Evolutionary conservation across 1,140 invertebrate species (phyloP).

Genomic region (Cotesia vestalis): DNA sequence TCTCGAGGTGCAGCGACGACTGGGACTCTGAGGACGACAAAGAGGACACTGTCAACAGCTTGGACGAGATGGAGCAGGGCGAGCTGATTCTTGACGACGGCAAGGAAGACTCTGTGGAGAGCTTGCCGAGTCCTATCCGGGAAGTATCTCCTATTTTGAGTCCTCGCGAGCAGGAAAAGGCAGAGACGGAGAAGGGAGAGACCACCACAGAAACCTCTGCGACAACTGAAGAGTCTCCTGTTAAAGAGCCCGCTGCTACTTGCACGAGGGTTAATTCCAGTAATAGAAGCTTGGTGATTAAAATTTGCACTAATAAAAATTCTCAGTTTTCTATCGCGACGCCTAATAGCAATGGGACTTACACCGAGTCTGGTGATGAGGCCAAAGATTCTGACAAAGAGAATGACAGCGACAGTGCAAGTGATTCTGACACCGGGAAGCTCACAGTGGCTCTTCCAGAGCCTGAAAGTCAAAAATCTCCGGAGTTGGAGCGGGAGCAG

Average conservation of each 20-base stretch:
- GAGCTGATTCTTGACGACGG: conserved; percentile 26
- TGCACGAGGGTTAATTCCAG: conserved; percentile 49
- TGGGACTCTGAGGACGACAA: conserved; percentile 16
- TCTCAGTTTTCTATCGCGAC: conserved; percentile 57
- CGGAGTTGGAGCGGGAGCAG: conserved; percentile 30
- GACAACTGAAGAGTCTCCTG: conserved; percentile 1
- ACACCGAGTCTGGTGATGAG: conserved; percentile 34
- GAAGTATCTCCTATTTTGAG: neutral
- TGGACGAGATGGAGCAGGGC: conserved; percentile 9
- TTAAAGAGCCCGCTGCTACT: conserved; percentile 46
- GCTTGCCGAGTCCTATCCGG: conserved; percentile 4
- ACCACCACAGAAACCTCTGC: neutral
- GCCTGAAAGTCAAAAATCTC: conserved; percentile 30
- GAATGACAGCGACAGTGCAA: conserved; percentile 19
- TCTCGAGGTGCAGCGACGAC: conserved; percentile 17
- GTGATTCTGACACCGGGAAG: conserved; percentile 11
- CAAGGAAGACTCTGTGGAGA: conserved; percentile 10
- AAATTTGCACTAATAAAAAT: conserved; percentile 63
- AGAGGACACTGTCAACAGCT: neutral
- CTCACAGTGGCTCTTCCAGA: conserved; percentile 25
- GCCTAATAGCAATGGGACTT: conserved; percentile 35
- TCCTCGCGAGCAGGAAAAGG: too few relatives aligned
- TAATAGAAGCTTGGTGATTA: conserved; percentile 61
- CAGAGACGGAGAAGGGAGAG: neutral
- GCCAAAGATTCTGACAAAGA: conserved; percentile 19